phyloP scores from a whole-genome alignment of 1,140 invertebrate genomes.

The Tigriopus japonicus region DNA sequence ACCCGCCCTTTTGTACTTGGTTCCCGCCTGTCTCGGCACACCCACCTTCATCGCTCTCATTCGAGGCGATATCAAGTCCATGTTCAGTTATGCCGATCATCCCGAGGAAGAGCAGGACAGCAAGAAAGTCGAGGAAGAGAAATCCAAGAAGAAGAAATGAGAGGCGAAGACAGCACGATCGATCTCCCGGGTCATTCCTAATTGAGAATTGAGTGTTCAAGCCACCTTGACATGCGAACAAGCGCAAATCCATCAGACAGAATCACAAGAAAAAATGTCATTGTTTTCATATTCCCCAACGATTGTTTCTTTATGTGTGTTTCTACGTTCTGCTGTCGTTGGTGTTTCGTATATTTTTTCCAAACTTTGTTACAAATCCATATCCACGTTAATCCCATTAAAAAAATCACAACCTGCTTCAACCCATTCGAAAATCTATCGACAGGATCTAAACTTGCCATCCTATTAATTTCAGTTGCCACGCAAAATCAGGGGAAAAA shows the following conservation, averaged over 20 bases:
- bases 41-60: slow-evolving; percentile 67
- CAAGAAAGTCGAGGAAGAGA: slow-evolving; percentile 5
- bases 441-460: no score
- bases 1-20: slow-evolving; percentile 89
- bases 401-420: background rate
- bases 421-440: background rate
- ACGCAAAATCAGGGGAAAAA: no score
- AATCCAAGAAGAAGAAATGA: slow-evolving; percentile 4
- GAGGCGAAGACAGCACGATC: background rate
- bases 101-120: slow-evolving; percentile 17
- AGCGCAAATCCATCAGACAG: no score
- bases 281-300: no score
- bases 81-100: slow-evolving; percentile 34
- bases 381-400: background rate
- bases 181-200: no score
- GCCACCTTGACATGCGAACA: no score
- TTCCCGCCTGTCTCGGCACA: slow-evolving; percentile 80
- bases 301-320: no score
- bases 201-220: no score
- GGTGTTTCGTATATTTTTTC: no score
- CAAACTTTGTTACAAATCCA: background rate
- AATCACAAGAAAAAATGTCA: no score
- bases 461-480: no score
- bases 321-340: no score
- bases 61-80: slow-evolving; percentile 69